Conservation (phyloP, 2,113 vertebrate genomes). For the Puffinus mauretanicus region DNA sequence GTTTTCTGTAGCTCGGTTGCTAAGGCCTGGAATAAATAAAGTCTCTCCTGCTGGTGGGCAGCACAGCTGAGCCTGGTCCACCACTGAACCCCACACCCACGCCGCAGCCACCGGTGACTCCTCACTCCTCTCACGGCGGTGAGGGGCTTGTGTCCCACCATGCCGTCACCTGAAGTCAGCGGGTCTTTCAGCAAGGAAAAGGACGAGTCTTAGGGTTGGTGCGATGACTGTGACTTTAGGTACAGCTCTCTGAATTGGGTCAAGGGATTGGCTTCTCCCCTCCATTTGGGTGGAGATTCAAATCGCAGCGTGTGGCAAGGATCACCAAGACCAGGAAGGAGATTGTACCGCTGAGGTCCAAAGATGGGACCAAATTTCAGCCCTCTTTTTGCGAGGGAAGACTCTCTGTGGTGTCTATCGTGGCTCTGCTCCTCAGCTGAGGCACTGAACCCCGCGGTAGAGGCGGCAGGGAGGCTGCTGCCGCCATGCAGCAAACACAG, state of each 20-base stretch:
- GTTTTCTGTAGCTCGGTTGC: neutral
- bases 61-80: neutral
- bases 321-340: neutral
- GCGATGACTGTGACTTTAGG: neutral
- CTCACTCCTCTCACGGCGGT: fast-evolving
- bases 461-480: fast-evolving
- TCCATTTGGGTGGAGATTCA: fast-evolving
- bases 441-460: fast-evolving
- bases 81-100: neutral
- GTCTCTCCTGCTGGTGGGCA: neutral
- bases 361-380: neutral
- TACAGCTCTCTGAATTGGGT: neutral
- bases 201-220: neutral
- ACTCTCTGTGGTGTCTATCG: neutral
- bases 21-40: neutral
- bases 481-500: neutral
- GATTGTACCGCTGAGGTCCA: neutral
- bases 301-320: fast-evolving
- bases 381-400: neutral
- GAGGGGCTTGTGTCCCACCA: neutral
- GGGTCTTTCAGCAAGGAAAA: neutral
- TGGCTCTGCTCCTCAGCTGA: neutral
- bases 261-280: neutral
- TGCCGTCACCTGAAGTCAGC: neutral
- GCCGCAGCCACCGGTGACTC: fast-evolving